Evolutionary conservation across 1,140 invertebrate genomes (phyloP), one percentile per base, ranked within the genome.

Genomic region (Drosophila cardini): DNA sequence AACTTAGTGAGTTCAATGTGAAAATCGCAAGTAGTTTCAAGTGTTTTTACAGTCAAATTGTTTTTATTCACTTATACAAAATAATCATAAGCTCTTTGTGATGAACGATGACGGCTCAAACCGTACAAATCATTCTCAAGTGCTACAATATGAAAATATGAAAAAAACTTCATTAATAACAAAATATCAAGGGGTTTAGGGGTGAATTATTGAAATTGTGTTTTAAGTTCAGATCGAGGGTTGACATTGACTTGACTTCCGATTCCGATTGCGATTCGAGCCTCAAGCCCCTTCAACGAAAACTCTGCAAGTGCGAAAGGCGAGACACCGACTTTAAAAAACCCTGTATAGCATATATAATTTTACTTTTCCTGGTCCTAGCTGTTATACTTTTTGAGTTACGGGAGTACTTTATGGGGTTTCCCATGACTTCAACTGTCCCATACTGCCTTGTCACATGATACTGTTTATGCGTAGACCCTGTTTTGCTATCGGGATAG

Each of bases 21-120:
- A 90, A 84, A 90, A 80, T 85, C 67, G 55, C 64, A 78, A 90
- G 75, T 46, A 85, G 75, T 81, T 85, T 89, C 85, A 84, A 89
- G 85, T 89, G 79, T 90, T 85, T 90, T 89, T 73, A 81, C 85
- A 84, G 85, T 89, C 78, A 85, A 89, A 90, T 85, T 85, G 85
- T 90, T 90, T 89, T 89, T 89, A 81, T 89, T 89, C 81, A 80
- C 67, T 89, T 89, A 75, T 48, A 83, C 72, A 86, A 38, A 86
- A 86, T 76, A 86, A 82, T 87, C 65, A 74, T 72, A 75, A 79
- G 69, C 68, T 42, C 68, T 42, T 36, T 64, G 64, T 71, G 46
- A 55, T 62, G 43, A 61, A 56, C 9, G 13, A 48, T 36, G 64
- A 68, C 53, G 56, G 43, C 43, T n/a, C 13, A 34, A 30, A 26